phyloP scores from a whole-genome alignment of 2,888 invertebrate genomes.

The Apotomis betuletana region DNA sequence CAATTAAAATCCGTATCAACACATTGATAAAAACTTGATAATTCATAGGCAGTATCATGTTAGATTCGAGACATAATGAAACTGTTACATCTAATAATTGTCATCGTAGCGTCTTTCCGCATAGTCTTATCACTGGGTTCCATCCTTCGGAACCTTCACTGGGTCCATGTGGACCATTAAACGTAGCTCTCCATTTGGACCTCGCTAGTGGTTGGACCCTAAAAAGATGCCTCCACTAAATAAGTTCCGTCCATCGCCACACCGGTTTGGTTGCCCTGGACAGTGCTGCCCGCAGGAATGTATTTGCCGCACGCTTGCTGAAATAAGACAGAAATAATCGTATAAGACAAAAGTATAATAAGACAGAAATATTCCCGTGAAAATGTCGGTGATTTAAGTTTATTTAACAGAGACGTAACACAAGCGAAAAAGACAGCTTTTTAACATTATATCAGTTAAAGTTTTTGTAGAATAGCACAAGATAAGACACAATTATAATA shows the following conservation, averaged over 20 bases:
- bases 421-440: too few relatives aligned
- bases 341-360: neutral
- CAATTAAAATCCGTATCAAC: conserved; percentile 35
- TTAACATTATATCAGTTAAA: neutral
- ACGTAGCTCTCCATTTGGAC: conserved; percentile 74
- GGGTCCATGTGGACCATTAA: conserved; percentile 50
- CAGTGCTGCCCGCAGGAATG: conserved; percentile 92
- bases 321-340: conserved; percentile 50
- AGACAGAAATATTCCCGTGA: neutral
- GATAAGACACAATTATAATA: neutral
- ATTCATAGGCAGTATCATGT: conserved; percentile 78
- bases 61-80: conserved; percentile 67
- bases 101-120: conserved; percentile 52
- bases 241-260: conserved; percentile 93
- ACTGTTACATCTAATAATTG: conserved; percentile 74
- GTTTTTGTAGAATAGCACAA: neutral
- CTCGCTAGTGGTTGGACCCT: conserved; percentile 73
- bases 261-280: conserved; percentile 91
- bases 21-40: conserved; percentile 67
- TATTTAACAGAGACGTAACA: neutral
- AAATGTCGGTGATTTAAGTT: conserved; percentile 5
- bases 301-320: conserved; percentile 94
- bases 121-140: conserved; percentile 4
- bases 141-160: neutral
- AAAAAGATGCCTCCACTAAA: conserved; percentile 93